Evolutionary conservation across 2,888 invertebrate genomes (phyloP).

Genomic region (Synergus umbraculus): DNA sequence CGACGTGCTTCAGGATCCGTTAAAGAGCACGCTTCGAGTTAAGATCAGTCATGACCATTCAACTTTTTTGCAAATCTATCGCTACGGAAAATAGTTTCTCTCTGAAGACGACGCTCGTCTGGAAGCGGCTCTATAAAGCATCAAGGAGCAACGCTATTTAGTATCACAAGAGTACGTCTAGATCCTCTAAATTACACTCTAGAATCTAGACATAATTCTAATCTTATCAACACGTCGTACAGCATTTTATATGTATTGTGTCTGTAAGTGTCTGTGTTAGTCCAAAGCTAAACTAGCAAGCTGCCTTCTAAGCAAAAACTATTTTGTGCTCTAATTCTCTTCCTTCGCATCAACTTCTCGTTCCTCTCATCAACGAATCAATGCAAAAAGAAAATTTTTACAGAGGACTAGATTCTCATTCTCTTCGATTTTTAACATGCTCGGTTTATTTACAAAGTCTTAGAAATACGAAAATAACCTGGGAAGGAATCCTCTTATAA

Average conservation of each 20-base stretch:
- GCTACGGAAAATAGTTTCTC: slow-evolving; percentile 31
- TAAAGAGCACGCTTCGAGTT: slow-evolving; percentile 46
- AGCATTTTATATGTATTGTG: slow-evolving; percentile 34
- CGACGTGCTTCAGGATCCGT: slow-evolving; percentile 46
- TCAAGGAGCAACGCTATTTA: slow-evolving; percentile 65
- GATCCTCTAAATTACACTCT: slow-evolving; percentile 48
- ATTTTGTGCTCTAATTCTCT: slow-evolving; percentile 53
- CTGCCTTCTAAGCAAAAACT: slow-evolving; percentile 53
- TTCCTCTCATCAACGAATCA: slow-evolving; percentile 31
- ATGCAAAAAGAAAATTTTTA: slow-evolving; percentile 13
- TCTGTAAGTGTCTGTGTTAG: slow-evolving; percentile 50
- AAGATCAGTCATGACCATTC: slow-evolving; percentile 24
- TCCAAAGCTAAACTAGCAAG: slow-evolving; percentile 58
- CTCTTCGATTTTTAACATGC: not conserved
- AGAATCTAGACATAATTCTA: slow-evolving; percentile 53
- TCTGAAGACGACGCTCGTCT: slow-evolving; percentile 20
- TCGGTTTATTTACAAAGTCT: not conserved
- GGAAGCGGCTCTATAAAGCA: slow-evolving; percentile 59
- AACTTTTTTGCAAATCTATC: slow-evolving; percentile 24
- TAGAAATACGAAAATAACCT: slow-evolving; percentile 8
- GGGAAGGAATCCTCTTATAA: not conserved
- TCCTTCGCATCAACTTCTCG: slow-evolving; percentile 30
- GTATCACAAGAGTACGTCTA: slow-evolving; percentile 73
- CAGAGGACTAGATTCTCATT: slow-evolving; percentile 10
- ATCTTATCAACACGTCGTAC: slow-evolving; percentile 54